These are phyloP conservation scores for Sula dactylatra DNA, from an alignment of 2,113 vertebrate genomes.

Conservation along the genomic window DNA sequence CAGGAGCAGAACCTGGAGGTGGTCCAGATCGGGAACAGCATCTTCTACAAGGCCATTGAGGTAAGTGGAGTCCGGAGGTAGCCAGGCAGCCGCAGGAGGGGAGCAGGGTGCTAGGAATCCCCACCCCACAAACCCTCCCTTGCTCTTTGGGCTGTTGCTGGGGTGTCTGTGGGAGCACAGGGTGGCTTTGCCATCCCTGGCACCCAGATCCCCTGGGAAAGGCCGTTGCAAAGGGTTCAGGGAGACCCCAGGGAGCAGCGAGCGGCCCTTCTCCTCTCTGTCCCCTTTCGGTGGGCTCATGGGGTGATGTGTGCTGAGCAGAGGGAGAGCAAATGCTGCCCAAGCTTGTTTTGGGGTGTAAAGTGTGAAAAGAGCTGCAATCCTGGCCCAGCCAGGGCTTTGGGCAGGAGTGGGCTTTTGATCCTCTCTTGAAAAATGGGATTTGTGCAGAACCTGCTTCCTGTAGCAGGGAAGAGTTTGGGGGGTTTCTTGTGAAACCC, in stretches of 20 bases:
- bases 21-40: slow-evolving; percentile 94
- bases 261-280: not conserved
- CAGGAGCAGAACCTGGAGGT: slow-evolving; percentile 99
- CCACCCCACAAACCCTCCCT: not conserved
- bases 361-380: not conserved
- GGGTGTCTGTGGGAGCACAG: not conserved
- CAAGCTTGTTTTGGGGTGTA: not conserved
- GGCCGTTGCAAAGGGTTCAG: accelerated
- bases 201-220: not conserved
- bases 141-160: not conserved
- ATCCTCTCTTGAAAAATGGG: not conserved
- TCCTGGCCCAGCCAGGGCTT: accelerated
- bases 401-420: accelerated
- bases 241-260: not conserved
- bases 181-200: not conserved
- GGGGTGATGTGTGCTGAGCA: not conserved
- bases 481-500: not conserved
- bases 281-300: not conserved
- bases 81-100: accelerated
- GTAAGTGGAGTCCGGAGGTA: slow-evolving; percentile 38
- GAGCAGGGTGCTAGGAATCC: not conserved
- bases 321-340: not conserved
- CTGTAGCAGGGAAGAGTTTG: not conserved
- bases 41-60: slow-evolving; percentile 97
- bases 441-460: not conserved